A percentile compares a stretch with the other conserved stretches of the same genome.
These are phyloP conservation scores for Labia minor DNA, from an alignment of 2,888 invertebrate species.

Conservation along the genomic window DNA sequence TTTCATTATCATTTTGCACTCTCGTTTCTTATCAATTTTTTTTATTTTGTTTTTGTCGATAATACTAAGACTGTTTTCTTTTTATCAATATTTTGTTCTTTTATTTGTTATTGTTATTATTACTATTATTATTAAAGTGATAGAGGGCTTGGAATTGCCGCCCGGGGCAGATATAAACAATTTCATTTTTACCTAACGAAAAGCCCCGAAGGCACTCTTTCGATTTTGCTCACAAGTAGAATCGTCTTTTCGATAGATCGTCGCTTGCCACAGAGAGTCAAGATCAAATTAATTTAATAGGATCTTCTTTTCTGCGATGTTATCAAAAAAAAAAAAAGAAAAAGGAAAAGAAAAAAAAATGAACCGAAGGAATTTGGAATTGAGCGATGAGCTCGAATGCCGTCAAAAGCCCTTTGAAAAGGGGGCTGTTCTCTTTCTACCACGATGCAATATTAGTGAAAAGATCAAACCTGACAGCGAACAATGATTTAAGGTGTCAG, in stretches of 20 bases:
- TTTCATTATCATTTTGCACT: too few relatives aligned
- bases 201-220: neutral
- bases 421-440: too few relatives aligned
- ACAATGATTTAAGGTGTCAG: neutral
- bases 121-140: too few relatives aligned
- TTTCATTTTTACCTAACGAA: conserved; percentile 1
- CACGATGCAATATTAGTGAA: too few relatives aligned
- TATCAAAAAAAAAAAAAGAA: neutral
- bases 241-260: neutral
- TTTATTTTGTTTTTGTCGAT: too few relatives aligned
- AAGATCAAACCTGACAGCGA: neutral
- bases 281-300: conserved; percentile 13
- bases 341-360: neutral
- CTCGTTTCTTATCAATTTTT: too few relatives aligned
- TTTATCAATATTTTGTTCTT: too few relatives aligned
- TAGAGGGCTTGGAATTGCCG: conserved; percentile 1
- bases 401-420: neutral
- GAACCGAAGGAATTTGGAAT: conserved; percentile 2
- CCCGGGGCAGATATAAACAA: neutral
- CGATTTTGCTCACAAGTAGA: neutral
- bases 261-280: neutral
- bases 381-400: neutral
- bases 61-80: too few relatives aligned
- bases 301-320: conserved; percentile 1
- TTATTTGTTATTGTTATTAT: too few relatives aligned